Percentiles rank a stretch among this genome's conserved stretches.
These are phyloP conservation scores for Ectropis grisescens DNA, from an alignment of 1,140 invertebrate species.

Conservation along the genomic window DNA sequence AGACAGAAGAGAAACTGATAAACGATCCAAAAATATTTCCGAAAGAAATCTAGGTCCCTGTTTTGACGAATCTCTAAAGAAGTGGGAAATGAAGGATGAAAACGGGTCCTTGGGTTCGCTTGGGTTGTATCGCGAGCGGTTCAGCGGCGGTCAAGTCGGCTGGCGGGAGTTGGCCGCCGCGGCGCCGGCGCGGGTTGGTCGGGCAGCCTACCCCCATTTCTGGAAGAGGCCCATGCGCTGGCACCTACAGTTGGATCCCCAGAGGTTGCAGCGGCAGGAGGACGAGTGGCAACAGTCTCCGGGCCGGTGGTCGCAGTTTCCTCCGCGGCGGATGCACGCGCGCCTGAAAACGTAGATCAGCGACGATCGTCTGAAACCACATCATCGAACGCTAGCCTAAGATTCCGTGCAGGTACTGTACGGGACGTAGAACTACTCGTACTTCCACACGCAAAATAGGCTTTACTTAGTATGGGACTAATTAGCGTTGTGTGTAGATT, in stretches of 20 bases:
- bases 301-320: conserved; percentile 87
- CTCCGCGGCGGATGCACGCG: conserved; percentile 83
- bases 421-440: too few relatives aligned
- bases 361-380: conserved; percentile 84
- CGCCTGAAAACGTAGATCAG: conserved; percentile 90
- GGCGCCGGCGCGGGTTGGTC: conserved; percentile 2
- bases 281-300: conserved; percentile 90
- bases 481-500: too few relatives aligned
- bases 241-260: conserved; percentile 92
- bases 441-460: too few relatives aligned
- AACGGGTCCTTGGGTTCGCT: conserved; percentile 49
- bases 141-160: conserved; percentile 40
- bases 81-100: conserved; percentile 12
- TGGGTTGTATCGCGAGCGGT: conserved; percentile 38
- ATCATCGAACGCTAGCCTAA: conserved; percentile 63
- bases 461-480: too few relatives aligned
- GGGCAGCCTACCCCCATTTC: conserved; percentile 90
- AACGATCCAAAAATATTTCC: conserved; percentile 59
- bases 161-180: conserved; percentile 34
- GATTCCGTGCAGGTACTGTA: conserved; percentile 24
- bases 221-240: conserved; percentile 92
- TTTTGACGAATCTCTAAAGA: conserved; percentile 38
- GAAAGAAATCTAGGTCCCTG: conserved; percentile 58
- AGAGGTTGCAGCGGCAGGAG: conserved; percentile 90
- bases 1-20: conserved; percentile 32